phyloP scores from a whole-genome alignment of 2,888 invertebrate species.

The Monoplex corrugatus region DNA sequence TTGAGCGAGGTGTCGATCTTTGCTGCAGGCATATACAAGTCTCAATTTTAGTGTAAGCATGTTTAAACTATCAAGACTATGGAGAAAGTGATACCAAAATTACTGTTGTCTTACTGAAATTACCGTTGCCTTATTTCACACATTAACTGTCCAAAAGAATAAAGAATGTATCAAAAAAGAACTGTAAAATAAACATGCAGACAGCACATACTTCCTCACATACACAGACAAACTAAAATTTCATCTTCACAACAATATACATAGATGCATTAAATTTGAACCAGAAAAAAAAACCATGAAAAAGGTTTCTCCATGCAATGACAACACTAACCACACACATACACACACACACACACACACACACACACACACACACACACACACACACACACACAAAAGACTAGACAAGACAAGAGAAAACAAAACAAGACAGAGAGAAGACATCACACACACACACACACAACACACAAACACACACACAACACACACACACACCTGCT shows the following conservation, averaged over 20 bases:
- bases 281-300: no score
- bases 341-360: neutral
- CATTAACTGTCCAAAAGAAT: no score
- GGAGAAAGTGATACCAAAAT: no score
- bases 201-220: slow-evolving; percentile 4
- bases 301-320: no score
- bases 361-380: neutral
- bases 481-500: slow-evolving; percentile 63
- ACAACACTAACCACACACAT: neutral
- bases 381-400: neutral
- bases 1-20: slow-evolving; percentile 65
- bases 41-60: no score
- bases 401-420: neutral
- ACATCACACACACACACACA: neutral
- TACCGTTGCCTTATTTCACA: no score
- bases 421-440: neutral
- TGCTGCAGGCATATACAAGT: slow-evolving; percentile 50
- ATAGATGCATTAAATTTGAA: no score
- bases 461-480: no score
- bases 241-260: no score
- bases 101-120: no score
- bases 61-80: no score
- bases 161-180: no score
- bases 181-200: neutral
- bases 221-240: slow-evolving; percentile 15